phyloP scores from a whole-genome alignment of 2,888 invertebrate genomes.

The Linnaemya vulpina region DNA sequence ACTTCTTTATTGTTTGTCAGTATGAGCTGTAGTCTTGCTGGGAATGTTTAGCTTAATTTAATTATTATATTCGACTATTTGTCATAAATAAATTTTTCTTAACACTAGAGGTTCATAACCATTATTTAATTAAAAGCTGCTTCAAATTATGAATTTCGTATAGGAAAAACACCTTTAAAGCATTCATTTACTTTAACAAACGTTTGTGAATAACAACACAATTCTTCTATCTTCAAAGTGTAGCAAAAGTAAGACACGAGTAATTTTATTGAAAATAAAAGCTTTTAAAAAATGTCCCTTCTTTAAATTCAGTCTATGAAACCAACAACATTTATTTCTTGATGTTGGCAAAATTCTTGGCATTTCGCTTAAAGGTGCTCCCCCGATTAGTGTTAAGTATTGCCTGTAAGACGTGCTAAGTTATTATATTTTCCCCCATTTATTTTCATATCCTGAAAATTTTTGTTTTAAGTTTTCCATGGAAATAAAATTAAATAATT shows the following conservation, averaged over 20 bases:
- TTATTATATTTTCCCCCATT: constrained; percentile 34
- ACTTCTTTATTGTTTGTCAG: too few relatives aligned
- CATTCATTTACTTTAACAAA: too few relatives aligned
- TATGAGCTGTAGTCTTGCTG: too few relatives aligned
- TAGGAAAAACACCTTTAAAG: too few relatives aligned
- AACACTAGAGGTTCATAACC: too few relatives aligned
- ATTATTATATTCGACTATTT: too few relatives aligned
- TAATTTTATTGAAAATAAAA: neutral
- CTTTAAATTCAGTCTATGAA: neutral
- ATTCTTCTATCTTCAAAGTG: neutral
- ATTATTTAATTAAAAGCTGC: too few relatives aligned
- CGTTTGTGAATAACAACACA: too few relatives aligned
- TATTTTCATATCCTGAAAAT: neutral
- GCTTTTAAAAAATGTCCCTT: neutral
- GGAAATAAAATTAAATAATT: neutral
- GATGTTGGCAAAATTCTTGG: neutral
- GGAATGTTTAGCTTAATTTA: too few relatives aligned
- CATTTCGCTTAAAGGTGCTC: constrained; percentile 40
- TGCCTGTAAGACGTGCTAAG: constrained; percentile 64
- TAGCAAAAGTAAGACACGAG: neutral
- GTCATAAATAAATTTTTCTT: too few relatives aligned
- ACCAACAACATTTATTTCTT: neutral
- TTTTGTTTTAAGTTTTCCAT: neutral
- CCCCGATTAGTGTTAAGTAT: constrained; percentile 58
- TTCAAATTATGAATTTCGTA: too few relatives aligned